phyloP scores from a whole-genome alignment of 2,797 vertebrate species.

The Acipenser ruthenus region DNA sequence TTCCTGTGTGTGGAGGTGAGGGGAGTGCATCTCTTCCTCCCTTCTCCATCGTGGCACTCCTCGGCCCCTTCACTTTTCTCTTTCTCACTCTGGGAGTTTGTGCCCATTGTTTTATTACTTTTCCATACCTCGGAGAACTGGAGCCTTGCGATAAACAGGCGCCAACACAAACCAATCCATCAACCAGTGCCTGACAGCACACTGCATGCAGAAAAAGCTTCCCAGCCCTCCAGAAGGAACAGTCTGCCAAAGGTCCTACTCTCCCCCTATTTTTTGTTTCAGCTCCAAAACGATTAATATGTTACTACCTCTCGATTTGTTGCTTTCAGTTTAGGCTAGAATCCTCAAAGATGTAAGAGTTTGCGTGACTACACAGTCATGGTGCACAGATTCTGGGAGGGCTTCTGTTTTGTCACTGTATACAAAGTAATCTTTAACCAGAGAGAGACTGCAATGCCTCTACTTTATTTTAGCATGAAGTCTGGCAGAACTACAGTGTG shows the following conservation, averaged over 20 bases:
- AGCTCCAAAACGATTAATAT: background rate
- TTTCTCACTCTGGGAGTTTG: constrained; percentile 24
- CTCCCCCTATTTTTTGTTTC: background rate
- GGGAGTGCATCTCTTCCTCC: background rate
- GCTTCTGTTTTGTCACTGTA: background rate
- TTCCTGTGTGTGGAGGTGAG: background rate
- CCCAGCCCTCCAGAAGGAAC: background rate
- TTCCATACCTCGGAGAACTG: constrained; percentile 43
- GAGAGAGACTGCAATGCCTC: background rate
- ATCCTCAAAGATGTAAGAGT: background rate
- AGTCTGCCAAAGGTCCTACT: constrained; percentile 37
- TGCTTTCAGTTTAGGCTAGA: background rate
- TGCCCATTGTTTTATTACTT: constrained; percentile 43
- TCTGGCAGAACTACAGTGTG: background rate
- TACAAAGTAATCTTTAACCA: no score
- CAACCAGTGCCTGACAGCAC: constrained; percentile 50
- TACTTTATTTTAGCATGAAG: background rate
- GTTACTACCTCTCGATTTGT: background rate
- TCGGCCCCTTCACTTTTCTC: constrained; percentile 15
- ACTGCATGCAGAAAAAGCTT: constrained; percentile 47
- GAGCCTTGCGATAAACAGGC: constrained; percentile 16
- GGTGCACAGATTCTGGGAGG: background rate
- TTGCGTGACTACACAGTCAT: background rate
- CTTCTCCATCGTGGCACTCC: background rate
- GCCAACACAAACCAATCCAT: constrained; percentile 58